Base-by-base conservation (phyloP, 2,797 vertebrate genomes). In the Poeciliopsis presidionis region DNA sequence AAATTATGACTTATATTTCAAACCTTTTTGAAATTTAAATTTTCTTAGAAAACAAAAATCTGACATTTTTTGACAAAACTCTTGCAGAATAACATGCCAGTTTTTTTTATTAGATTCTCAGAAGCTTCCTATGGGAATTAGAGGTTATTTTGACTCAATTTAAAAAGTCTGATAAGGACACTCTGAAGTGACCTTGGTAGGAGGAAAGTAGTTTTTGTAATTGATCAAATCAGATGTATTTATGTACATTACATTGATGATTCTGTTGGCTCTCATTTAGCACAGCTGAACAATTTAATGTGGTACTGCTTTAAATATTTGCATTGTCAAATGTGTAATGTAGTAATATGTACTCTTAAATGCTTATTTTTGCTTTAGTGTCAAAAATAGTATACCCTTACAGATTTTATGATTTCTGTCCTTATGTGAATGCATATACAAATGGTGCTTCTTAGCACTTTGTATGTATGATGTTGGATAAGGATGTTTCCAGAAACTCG, bases 401-500 rank as follows among this genome's bases (percentile, higher is more conserved):
- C 4, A 6, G 22, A 5, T 43, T 69, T 69, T 69, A 13, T 41
- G 0, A n/a, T 69, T 41, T 69, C 2, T 69, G 9, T n/a, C 11
- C 39, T 2, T 28, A 70, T 70, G 13, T 45, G 12, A 45, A 70
- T 45, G 28, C 16, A 0, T 70, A 28, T 70, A 11, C 2, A 67
- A 70, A 70, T 45, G 41, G 67, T 7, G 45, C 11, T n/a, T 28
- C 1, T 28, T 70, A 16, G 67, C 41, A 61, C 45, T 6, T 79
- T 77, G 57, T 69, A 69, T 72, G 53, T 73, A 74, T 5, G 78
- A 90, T 84, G 81, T 83, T 78, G 13, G 77, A 36, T 92, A 87
- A 90, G 88, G 90, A 93, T 89, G 89, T 93, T 88, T 67, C 81
- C 85, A 91, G 78, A 90, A 90, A 85, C 84, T 65, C 36, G 57